Percentiles rank a stretch among this genome's conserved stretches.
Conservation (phyloP, 1,140 invertebrate genomes). For the Melipona quadrifasciata region DNA sequence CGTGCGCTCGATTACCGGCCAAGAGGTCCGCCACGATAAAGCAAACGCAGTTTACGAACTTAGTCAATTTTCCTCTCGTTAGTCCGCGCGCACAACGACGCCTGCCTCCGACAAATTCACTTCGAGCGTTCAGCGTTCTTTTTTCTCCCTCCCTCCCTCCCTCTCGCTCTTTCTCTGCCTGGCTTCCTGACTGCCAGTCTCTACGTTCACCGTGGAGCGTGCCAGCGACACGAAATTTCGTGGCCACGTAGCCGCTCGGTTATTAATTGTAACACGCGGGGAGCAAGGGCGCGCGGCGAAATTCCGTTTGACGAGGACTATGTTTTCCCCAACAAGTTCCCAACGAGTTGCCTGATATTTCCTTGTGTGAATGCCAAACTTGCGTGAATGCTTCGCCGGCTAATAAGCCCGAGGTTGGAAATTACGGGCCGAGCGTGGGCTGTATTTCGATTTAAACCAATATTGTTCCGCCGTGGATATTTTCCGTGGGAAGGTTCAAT, state of each 20-base stretch:
- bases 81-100: neutral
- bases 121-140: neutral
- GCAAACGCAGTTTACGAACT: slow-evolving; percentile 51
- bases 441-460: neutral
- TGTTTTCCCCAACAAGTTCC: neutral
- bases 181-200: neutral
- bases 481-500: neutral
- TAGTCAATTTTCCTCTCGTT: slow-evolving; percentile 43
- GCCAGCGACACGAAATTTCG: neutral
- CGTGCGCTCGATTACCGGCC: slow-evolving; percentile 50
- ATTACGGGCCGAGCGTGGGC: neutral
- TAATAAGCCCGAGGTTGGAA: neutral
- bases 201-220: neutral
- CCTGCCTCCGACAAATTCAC: neutral
- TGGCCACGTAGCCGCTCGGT: neutral
- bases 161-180: neutral
- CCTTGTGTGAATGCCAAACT: neutral
- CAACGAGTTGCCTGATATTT: neutral
- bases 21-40: slow-evolving; percentile 10
- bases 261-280: slow-evolving; percentile 4
- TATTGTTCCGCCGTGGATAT: neutral
- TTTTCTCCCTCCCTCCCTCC: neutral
- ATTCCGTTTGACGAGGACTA: slow-evolving; percentile 1
- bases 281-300: neutral
- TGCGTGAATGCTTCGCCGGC: neutral